A percentile compares a stretch with the other conserved stretches of the same genome.
These are phyloP conservation scores for Peromyscus attwateri DNA, from an alignment of 2,797 vertebrate genomes.

Conservation along the genomic window DNA sequence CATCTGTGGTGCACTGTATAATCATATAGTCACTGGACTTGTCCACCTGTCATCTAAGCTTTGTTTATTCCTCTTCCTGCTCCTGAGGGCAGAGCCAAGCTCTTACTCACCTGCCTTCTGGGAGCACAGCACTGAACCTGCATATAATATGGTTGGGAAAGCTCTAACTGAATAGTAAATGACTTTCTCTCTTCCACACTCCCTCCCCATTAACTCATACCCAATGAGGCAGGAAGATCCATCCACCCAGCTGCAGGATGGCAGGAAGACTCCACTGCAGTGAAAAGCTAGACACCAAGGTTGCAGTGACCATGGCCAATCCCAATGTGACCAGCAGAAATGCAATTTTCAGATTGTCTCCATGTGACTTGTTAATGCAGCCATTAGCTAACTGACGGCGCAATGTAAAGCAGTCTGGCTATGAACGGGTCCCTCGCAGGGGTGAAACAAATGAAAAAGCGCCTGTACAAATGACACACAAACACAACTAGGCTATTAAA, in stretches of 20 bases:
- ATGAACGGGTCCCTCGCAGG: constrained; percentile 35
- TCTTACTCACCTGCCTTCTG: background rate
- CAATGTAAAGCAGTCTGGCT: constrained; percentile 52
- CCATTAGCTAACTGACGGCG: constrained; percentile 52
- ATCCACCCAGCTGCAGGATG: background rate
- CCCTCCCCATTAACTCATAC: background rate
- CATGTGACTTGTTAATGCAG: constrained; percentile 53
- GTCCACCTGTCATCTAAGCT: background rate
- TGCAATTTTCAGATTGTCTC: constrained; percentile 63
- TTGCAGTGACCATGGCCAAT: background rate
- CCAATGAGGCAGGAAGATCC: background rate
- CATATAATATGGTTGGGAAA: background rate
- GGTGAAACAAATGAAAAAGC: constrained; percentile 29
- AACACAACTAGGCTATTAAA: constrained; percentile 22
- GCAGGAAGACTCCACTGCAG: too few species aligned
- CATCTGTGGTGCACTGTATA: background rate
- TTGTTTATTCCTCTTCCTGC: background rate
- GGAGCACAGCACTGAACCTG: background rate
- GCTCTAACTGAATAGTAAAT: background rate
- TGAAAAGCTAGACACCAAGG: background rate
- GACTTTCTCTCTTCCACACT: background rate
- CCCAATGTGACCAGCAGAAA: background rate
- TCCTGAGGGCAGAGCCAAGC: background rate
- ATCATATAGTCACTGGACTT: background rate
- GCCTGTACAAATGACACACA: background rate